Base-by-base conservation (phyloP, 2,113 vertebrate species). In the Carollia perspicillata region DNA sequence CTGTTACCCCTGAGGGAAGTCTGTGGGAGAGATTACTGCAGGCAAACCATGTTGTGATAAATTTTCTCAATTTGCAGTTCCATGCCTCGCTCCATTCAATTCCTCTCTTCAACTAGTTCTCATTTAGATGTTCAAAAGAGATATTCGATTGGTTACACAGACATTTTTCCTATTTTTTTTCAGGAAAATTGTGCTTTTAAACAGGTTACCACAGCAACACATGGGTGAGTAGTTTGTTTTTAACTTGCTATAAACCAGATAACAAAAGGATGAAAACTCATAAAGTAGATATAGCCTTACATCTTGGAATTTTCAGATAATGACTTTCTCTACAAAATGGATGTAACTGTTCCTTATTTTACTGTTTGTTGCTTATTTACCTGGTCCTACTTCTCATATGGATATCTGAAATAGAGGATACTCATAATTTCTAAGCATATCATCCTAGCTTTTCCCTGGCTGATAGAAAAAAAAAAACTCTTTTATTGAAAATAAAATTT, bases 41-140 rank as follows among this genome's bases (percentile, higher is more conserved):
- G 49, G 75, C 20, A 68, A 74, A 77, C 28, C 49, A 5, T n/a
- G 13, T 33, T 22, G 8, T 77, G 35, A 78, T 58, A 12, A 71
- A 77, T 81, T 91, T 84, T 53, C 77, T 63, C 63, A 49, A 55
- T 20, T 84, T 51, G 23, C 28, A 74, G 77, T 95, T 51, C 30
- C 30, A 65, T n/a, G 26, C 40, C 28, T 96, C 37, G 40, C 5
- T 77, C 47, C 33, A 80, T 65, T 74, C 33, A 75, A 18, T 80
- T 95, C 71, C 53, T 95, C 69, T 92, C 80, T 88, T 95, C 65
- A 60, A 53, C 16, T 80, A 58, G 12, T 79, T 80, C 88, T 84
- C 81, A 74, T 85, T 79, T 71, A 37, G 42, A 75, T 60, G 37
- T 81, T 92, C 53, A 47, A 79, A 89, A 89, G 6, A 89, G 37